Percentiles rank a stretch among this genome's conserved stretches.
phyloP scores from a whole-genome alignment of 2,888 invertebrate genomes.

The Drosophila conformis region DNA sequence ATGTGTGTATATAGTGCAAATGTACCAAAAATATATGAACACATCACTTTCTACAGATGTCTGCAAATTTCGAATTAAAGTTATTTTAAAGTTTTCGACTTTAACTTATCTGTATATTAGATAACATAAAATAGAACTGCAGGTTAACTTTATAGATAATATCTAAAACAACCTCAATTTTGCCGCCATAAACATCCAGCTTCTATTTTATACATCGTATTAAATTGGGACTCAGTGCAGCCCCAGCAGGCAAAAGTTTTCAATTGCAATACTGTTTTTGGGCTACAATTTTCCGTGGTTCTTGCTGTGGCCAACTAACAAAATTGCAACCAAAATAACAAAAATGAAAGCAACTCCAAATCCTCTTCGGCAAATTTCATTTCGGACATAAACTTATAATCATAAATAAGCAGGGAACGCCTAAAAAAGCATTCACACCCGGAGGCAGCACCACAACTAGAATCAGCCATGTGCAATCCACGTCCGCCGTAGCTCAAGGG shows the following conservation, averaged over 20 bases:
- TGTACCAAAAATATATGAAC: background rate
- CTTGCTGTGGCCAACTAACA: slow-evolving; percentile 16
- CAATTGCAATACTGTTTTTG: slow-evolving; percentile 15
- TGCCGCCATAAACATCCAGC: background rate
- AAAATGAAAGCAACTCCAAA: background rate
- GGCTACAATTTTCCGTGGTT: slow-evolving; percentile 9
- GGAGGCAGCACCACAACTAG: slow-evolving; percentile 13
- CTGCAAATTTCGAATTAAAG: background rate
- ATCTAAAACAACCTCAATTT: background rate
- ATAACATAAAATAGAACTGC: background rate
- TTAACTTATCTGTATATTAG: background rate
- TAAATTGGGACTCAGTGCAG: slow-evolving; percentile 1
- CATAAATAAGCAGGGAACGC: slow-evolving; percentile 73
- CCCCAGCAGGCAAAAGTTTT: background rate
- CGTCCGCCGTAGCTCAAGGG: slow-evolving; percentile 3
- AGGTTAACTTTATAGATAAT: background rate
- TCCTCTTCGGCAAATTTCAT: slow-evolving; percentile 65
- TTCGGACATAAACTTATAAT: slow-evolving; percentile 75
- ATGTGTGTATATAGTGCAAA: background rate
- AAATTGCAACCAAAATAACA: slow-evolving; percentile 26
- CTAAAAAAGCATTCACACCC: slow-evolving; percentile 56
- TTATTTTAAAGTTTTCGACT: background rate
- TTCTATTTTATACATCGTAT: slow-evolving; percentile 1
- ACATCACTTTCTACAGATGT: background rate
- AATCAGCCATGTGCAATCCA: slow-evolving; percentile 27